Evolutionary conservation across 2,888 invertebrate genomes (phyloP).

Genomic region (Andrena flavipes): DNA sequence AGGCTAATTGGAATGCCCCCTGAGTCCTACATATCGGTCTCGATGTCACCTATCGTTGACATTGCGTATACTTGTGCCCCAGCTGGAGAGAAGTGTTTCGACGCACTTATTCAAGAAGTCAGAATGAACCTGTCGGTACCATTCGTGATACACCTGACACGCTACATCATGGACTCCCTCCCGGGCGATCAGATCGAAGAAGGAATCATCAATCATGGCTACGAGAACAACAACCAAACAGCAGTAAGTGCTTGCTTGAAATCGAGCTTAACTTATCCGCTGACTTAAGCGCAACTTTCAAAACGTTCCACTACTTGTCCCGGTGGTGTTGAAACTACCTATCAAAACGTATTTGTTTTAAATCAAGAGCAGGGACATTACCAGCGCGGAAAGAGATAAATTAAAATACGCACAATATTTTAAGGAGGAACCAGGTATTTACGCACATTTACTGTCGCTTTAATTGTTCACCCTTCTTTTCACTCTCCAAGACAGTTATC

Average conservation of each 20-base stretch:
- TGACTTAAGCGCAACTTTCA: neutral
- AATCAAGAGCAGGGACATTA: slow-evolving; percentile 65
- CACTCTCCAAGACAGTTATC: neutral
- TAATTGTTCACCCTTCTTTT: slow-evolving; percentile 1
- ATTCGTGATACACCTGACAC: slow-evolving; percentile 88
- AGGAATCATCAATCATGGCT: slow-evolving; percentile 90
- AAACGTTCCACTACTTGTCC: neutral
- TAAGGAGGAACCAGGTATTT: slow-evolving; percentile 85
- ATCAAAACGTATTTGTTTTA: slow-evolving; percentile 45
- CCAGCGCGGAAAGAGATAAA: slow-evolving; percentile 58
- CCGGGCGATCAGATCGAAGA: slow-evolving; percentile 87
- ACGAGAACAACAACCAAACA: slow-evolving; percentile 87
- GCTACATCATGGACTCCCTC: slow-evolving; percentile 88
- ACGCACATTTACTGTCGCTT: slow-evolving; percentile 13
- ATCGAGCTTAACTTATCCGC: neutral
- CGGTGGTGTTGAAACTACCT: slow-evolving; percentile 5
- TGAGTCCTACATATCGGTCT: slow-evolving; percentile 87
- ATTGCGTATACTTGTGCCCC: slow-evolving; percentile 88
- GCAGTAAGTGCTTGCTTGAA: slow-evolving; percentile 57
- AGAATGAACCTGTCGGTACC: slow-evolving; percentile 91
- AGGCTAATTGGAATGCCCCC: slow-evolving; percentile 86
- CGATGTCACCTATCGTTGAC: slow-evolving; percentile 90
- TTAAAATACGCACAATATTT: slow-evolving; percentile 71
- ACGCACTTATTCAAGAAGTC: slow-evolving; percentile 90
- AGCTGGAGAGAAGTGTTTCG: slow-evolving; percentile 88